Conservation (phyloP, 2,797 vertebrate species). For the Tokudaia muenninki region DNA sequence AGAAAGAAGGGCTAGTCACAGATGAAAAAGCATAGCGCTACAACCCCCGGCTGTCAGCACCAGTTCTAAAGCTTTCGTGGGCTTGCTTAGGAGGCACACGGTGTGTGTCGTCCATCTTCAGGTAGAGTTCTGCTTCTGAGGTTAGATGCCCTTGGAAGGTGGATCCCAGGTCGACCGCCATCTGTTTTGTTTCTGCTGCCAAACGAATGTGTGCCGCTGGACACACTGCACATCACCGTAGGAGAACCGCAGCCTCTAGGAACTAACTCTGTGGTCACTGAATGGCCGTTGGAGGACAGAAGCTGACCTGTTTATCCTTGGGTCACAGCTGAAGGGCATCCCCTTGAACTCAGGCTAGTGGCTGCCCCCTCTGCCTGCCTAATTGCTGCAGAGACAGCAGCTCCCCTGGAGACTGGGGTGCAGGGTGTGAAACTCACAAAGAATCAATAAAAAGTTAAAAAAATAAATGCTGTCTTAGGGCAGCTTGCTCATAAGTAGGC, state of each 20-base stretch:
- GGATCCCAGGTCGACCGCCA: neutral
- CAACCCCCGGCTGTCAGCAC: neutral
- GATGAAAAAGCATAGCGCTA: neutral
- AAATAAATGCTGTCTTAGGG: no score
- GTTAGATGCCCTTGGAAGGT: constrained; percentile 17
- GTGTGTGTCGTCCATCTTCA: neutral
- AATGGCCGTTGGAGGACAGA: neutral
- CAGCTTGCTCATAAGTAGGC: no score
- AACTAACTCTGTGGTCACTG: neutral
- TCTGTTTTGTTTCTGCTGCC: constrained; percentile 29
- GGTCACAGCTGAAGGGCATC: neutral
- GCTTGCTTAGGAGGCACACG: neutral
- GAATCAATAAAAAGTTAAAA: no score
- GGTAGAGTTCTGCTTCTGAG: neutral
- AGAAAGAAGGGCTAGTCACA: constrained; percentile 29
- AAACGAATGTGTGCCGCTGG: neutral
- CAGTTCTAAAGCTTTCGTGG: neutral
- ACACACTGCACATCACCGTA: neutral
- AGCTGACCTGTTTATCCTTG: neutral
- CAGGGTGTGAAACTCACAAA: no score
- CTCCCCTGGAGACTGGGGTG: neutral
- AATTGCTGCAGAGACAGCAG: neutral
- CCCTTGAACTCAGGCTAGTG: neutral
- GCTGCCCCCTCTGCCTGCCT: neutral
- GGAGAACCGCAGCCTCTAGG: neutral